These are phyloP conservation scores for Capitulum mitella DNA, from an alignment of 2,888 invertebrate species.

Conservation along the genomic window DNA sequence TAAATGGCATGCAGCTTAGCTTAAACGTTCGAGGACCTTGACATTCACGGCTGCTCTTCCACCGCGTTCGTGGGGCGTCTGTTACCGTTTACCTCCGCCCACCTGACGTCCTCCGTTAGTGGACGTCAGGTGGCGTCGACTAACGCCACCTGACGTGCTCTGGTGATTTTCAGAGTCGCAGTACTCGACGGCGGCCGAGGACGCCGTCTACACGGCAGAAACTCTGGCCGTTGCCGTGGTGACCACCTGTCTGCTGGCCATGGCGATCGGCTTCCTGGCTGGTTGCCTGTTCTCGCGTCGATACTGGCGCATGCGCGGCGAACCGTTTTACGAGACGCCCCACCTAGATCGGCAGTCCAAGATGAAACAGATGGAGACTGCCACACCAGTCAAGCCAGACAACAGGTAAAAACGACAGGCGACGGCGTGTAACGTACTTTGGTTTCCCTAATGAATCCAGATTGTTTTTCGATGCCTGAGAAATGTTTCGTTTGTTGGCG, in stretches of 20 bases:
- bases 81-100: no score
- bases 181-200: neutral
- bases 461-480: no score
- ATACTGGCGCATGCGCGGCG: slow-evolving; percentile 58
- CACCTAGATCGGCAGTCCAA: slow-evolving; percentile 35
- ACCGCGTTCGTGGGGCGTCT: no score
- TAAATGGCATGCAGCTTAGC: no score
- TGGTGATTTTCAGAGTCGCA: neutral
- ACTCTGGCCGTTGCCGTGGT: slow-evolving; percentile 72
- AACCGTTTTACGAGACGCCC: slow-evolving; percentile 34
- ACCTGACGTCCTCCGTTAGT: no score
- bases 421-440: no score
- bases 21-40: no score
- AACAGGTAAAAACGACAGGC: neutral
- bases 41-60: no score
- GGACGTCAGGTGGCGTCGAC: no score
- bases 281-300: slow-evolving; percentile 74
- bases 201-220: slow-evolving; percentile 65
- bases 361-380: slow-evolving; percentile 10
- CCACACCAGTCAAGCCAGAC: neutral
- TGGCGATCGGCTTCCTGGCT: slow-evolving; percentile 73
- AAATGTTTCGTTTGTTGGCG: no score
- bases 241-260: slow-evolving; percentile 68
- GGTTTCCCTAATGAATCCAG: no score
- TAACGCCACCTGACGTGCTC: neutral